These are phyloP conservation scores for Drosophila phalerata DNA, from an alignment of 2,888 invertebrate genomes.

Conservation along the genomic window DNA sequence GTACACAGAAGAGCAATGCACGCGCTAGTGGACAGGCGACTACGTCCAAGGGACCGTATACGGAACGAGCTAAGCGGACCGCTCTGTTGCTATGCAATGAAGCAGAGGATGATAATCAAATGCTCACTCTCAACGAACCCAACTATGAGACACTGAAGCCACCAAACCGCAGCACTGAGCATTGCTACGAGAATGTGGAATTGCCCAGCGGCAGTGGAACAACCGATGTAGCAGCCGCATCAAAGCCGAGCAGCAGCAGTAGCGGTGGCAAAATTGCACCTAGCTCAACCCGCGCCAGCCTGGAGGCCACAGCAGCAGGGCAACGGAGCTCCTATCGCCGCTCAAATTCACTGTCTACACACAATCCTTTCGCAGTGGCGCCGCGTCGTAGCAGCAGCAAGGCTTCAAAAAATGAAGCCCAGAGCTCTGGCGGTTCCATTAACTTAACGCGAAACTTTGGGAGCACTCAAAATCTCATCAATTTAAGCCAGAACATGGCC, in stretches of 20 bases:
- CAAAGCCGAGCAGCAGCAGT: conserved; percentile 50
- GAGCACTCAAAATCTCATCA: conserved; percentile 85
- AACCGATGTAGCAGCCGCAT: conserved; percentile 38
- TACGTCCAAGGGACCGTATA: conserved; percentile 42
- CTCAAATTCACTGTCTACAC: conserved; percentile 82
- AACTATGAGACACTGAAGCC: conserved; percentile 85
- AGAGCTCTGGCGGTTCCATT: conserved; percentile 65
- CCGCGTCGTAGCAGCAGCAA: conserved; percentile 77
- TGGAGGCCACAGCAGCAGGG: conserved; percentile 48
- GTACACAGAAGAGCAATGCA: conserved; percentile 69
- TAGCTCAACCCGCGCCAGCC: conserved; percentile 79
- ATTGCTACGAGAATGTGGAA: conserved; percentile 72
- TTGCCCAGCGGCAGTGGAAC: conserved; percentile 37
- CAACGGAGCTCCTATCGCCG: conserved; percentile 77
- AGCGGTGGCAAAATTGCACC: conserved; percentile 72
- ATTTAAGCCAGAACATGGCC: conserved; percentile 83
- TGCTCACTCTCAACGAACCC: conserved; percentile 83
- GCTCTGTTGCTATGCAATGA: conserved; percentile 83
- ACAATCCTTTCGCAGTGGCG: conserved; percentile 78
- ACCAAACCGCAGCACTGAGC: conserved; percentile 64
- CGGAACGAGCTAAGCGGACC: conserved; percentile 79
- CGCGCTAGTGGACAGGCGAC: conserved; percentile 54
- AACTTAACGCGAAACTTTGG: conserved; percentile 85
- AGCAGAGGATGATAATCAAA: conserved; percentile 82
- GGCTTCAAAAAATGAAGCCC: conserved; percentile 40